Evolutionary conservation across 2,888 invertebrate genomes (phyloP).

Genomic region (Pseudococcus viburni): DNA sequence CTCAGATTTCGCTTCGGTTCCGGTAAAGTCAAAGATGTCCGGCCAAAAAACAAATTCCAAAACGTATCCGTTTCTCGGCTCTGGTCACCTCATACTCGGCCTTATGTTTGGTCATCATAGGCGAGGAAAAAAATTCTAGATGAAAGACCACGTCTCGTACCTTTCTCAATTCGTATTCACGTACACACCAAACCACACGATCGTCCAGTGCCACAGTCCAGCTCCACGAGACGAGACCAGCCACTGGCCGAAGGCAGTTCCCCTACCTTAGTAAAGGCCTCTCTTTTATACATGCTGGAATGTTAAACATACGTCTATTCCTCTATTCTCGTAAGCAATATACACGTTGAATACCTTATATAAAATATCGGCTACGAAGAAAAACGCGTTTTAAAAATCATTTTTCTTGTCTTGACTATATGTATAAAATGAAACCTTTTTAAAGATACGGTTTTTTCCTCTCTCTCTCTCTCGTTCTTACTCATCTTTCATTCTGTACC

Average conservation of each 20-base stretch:
- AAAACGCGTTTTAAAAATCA: constrained; percentile 58
- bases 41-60: constrained; percentile 29
- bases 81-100: constrained; percentile 56
- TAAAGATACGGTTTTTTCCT: constrained; percentile 18
- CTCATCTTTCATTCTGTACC: not conserved
- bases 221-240: not conserved
- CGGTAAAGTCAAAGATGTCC: constrained; percentile 34
- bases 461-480: not conserved
- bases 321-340: constrained; percentile 17
- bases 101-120: constrained; percentile 41
- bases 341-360: constrained; percentile 34
- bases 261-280: constrained; percentile 47
- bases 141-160: constrained; percentile 5
- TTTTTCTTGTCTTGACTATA: constrained; percentile 47
- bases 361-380: constrained; percentile 49
- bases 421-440: constrained; percentile 42
- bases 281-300: constrained; percentile 51
- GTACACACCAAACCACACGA: not conserved
- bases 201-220: not conserved
- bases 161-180: not conserved
- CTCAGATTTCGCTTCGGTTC: constrained; percentile 35
- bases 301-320: constrained; percentile 53
- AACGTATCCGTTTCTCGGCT: constrained; percentile 48
- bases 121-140: not conserved
- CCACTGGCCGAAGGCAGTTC: constrained; percentile 34